Evolutionary conservation across 2,113 vertebrate genomes (phyloP).

Genomic region (Rhynchomys soricoides): DNA sequence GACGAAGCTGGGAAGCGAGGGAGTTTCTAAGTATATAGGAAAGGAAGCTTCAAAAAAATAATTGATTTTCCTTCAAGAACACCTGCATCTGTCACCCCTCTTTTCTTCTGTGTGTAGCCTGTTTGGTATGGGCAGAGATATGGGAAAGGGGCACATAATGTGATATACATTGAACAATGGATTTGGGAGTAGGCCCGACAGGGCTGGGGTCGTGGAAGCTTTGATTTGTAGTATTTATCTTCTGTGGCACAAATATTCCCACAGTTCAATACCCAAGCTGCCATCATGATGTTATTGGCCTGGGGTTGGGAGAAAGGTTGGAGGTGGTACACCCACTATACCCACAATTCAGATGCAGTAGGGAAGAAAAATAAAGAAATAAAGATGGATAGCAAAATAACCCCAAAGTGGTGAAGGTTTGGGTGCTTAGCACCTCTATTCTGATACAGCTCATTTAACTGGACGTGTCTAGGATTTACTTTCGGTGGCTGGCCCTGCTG

Average conservation of each 20-base stretch:
- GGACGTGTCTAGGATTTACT: not conserved
- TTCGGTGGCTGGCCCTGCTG: not conserved
- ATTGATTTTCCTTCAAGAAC: not conserved
- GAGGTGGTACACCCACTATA: rapidly evolving
- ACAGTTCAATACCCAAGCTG: not conserved
- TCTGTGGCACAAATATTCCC: not conserved
- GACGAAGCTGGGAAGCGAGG: not conserved
- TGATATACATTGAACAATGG: not conserved
- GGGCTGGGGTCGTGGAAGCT: not conserved
- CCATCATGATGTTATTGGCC: rapidly evolving
- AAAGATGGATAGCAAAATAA: not conserved
- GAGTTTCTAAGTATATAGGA: not conserved
- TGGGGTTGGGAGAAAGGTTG: not conserved
- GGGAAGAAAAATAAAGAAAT: not conserved
- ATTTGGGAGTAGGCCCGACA: not conserved
- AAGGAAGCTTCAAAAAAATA: not conserved
- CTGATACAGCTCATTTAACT: not conserved
- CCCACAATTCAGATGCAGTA: not conserved
- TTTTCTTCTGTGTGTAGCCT: not conserved
- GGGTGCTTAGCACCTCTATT: not conserved
- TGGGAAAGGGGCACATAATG: not conserved
- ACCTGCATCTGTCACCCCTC: not conserved
- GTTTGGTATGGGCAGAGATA: not conserved
- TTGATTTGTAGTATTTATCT: not conserved
- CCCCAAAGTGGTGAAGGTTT: not conserved